These are phyloP conservation scores for Petaurus breviceps DNA, from an alignment of 2,113 vertebrate genomes.

Conservation along the genomic window DNA sequence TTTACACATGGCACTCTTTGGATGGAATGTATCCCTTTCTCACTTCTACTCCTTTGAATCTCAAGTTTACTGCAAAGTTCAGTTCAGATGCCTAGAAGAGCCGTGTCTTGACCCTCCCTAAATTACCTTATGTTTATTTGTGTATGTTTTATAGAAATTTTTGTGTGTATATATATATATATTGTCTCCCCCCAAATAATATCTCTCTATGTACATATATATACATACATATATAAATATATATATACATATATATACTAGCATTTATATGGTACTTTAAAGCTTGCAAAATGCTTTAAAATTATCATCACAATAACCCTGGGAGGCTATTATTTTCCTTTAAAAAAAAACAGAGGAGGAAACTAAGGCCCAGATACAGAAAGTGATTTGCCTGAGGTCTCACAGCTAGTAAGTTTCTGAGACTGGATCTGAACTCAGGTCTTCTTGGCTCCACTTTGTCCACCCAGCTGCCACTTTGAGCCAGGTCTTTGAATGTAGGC, in stretches of 20 bases:
- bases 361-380: background rate
- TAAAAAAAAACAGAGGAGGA: background rate
- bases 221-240: too few species aligned
- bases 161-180: too few species aligned
- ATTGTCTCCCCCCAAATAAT: background rate
- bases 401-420: background rate
- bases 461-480: background rate
- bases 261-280: background rate
- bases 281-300: background rate
- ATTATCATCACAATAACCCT: background rate
- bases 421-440: background rate
- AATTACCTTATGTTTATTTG: background rate
- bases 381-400: background rate
- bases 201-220: too few species aligned
- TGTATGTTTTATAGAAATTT: background rate
- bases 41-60: background rate
- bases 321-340: background rate
- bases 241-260: background rate
- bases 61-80: background rate
- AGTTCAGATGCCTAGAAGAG: background rate
- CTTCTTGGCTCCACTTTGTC: background rate
- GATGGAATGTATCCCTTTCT: background rate
- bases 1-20: background rate
- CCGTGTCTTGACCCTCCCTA: background rate
- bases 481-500: background rate